phyloP scores from a whole-genome alignment of 2,888 invertebrate genomes.

The Axea sp. region DNA sequence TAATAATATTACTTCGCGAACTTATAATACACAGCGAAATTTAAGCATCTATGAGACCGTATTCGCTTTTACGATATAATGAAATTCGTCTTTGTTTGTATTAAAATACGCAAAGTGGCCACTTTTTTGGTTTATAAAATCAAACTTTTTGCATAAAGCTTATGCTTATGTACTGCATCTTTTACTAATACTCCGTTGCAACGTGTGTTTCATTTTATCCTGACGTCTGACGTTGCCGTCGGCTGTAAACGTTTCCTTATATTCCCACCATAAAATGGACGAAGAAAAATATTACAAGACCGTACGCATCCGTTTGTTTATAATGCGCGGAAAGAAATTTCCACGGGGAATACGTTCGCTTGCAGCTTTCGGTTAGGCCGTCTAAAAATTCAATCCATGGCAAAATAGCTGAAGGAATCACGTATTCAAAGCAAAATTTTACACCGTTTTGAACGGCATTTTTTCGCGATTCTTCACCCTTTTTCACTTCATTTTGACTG shows the following conservation, averaged over 20 bases:
- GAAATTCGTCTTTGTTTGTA: constrained; percentile 19
- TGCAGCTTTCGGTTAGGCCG: constrained; percentile 19
- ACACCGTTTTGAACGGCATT: constrained; percentile 44
- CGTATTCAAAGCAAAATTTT: constrained; percentile 53
- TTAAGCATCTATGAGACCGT: constrained; percentile 5
- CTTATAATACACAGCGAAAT: constrained; percentile 13
- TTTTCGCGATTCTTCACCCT: constrained; percentile 19
- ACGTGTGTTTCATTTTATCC: constrained; percentile 20
- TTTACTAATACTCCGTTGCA: constrained; percentile 16
- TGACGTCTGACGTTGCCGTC: neutral
- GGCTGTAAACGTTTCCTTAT: neutral
- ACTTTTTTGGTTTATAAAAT: constrained; percentile 29
- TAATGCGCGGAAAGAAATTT: constrained; percentile 38
- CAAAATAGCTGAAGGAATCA: constrained; percentile 33
- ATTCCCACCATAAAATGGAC: constrained; percentile 23
- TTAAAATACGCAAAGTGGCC: neutral
- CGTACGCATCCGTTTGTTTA: constrained; percentile 43
- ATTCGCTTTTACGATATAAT: constrained; percentile 16
- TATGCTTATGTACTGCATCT: constrained; percentile 8
- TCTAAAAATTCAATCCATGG: constrained; percentile 47
- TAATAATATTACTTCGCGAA: neutral
- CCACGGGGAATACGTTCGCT: constrained; percentile 38
- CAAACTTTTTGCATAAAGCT: constrained; percentile 18
- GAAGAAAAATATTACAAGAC: constrained; percentile 41
- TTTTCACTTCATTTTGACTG: constrained; percentile 46